Conservation (phyloP, 2,888 invertebrate genomes). For the Allacma fusca region DNA sequence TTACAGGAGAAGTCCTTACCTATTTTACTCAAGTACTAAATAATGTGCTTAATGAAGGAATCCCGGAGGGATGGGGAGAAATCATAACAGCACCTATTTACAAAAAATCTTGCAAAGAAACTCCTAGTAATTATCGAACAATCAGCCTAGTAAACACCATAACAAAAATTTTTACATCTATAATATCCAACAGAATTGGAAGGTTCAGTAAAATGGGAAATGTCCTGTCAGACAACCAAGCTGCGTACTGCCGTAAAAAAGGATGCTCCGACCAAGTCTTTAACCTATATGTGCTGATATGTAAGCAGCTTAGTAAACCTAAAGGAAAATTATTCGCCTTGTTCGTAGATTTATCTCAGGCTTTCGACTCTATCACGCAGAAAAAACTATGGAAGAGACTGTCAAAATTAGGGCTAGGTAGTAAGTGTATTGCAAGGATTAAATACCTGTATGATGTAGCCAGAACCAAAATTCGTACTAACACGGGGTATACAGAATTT, state of each 20-base stretch:
- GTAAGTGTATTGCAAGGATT: not conserved
- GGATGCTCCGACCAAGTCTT: not conserved
- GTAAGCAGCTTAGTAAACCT: not conserved
- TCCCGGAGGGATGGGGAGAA: not conserved
- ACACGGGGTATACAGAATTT: not conserved
- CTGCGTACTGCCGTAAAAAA: not conserved
- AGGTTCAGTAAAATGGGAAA: not conserved
- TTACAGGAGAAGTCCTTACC: not conserved
- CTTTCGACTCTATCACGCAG: no score
- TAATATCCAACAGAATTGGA: not conserved
- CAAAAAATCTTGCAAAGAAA: not conserved
- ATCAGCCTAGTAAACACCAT: conserved; percentile 4
- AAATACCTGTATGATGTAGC: not conserved
- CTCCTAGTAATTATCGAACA: conserved; percentile 1
- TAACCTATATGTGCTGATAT: no score
- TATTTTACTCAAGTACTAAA: not conserved
- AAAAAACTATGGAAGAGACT: not conserved
- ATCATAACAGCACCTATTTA: conserved; percentile 4
- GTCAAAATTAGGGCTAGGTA: not conserved
- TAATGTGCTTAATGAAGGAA: not conserved
- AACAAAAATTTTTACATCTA: conserved; percentile 8
- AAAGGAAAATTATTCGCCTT: conserved; percentile 4
- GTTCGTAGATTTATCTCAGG: conserved; percentile 23
- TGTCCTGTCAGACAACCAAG: not conserved
- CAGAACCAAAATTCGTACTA: not conserved